phyloP scores from a whole-genome alignment of 2,888 invertebrate genomes.

The Lithosia quadra region DNA sequence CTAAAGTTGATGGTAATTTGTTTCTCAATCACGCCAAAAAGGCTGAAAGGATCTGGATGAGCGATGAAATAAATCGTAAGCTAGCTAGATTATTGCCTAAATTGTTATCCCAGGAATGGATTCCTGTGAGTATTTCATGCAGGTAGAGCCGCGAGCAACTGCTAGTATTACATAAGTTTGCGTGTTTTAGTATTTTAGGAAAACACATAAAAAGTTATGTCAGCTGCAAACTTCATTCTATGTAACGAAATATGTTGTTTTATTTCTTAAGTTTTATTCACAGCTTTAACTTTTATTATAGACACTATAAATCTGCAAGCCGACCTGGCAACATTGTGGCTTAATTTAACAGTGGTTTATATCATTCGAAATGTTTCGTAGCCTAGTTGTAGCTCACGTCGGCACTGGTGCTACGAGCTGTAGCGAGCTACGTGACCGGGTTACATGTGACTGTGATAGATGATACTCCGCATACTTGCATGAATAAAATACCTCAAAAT shows the following conservation, averaged over 20 bases:
- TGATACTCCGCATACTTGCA: slow-evolving; percentile 45
- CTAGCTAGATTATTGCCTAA: no score
- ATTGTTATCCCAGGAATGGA: no score
- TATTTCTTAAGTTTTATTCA: slow-evolving; percentile 11
- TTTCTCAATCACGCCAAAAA: no score
- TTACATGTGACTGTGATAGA: slow-evolving; percentile 70
- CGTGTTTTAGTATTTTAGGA: no score
- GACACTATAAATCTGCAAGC: slow-evolving; percentile 4
- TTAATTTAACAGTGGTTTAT: slow-evolving; percentile 13
- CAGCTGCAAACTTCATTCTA: not conserved
- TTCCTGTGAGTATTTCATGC: no score
- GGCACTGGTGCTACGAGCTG: slow-evolving; percentile 51
- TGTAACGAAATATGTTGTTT: not conserved
- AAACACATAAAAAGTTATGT: not conserved
- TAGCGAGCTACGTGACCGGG: slow-evolving; percentile 71
- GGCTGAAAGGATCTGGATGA: no score
- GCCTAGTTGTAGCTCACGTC: slow-evolving; percentile 55
- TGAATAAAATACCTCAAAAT: not conserved
- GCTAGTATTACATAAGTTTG: not conserved
- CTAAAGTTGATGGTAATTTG: no score
- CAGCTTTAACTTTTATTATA: slow-evolving; percentile 9
- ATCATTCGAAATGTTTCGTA: slow-evolving; percentile 51
- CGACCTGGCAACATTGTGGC: slow-evolving; percentile 16
- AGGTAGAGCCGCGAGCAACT: no score
- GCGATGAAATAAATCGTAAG: no score